Base-by-base conservation (phyloP, 2,888 invertebrate species). In the Pinctada fucata region DNA sequence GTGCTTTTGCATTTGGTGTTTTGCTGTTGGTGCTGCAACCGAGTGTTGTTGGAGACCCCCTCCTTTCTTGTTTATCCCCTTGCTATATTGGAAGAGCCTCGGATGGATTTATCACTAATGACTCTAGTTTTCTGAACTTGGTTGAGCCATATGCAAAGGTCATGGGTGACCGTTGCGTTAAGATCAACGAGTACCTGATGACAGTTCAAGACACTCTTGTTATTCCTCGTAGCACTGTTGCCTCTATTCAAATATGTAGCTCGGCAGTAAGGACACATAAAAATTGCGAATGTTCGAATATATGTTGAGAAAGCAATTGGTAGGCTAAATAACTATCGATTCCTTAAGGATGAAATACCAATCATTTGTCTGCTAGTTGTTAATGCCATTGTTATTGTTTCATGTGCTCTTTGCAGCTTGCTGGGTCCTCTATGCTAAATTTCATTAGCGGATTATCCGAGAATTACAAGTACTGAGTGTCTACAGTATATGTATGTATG, bases 331-430 rank as follows among this genome's bases (percentile, higher is more conserved):
- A 58, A 58, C 13, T 58, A 58, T 58, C 58, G 58, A 6, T 58
- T 58, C 13, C 58, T 13, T 13, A 58, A 58, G 13, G 13, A 58
- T 58, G 58, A 58, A 58, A 58, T 58, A 10, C 58, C 58, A 10
- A 58, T 13, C 13, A 58, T 13, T 58, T 58, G 58, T 58, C 58
- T 58, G 58, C 58, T 13, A 10, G 58, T 58, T 58, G 13, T 58
- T 64, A 77, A 79, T 72, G 82, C 79, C 58, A 69, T 77, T 51
- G 74, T 79, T 52, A 50, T 81, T n/a, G 65, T 69, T 49, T 81
- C 76, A 66, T 75, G 78, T 66, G 75, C 81, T 68, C 51, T 76
- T 50, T 76, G 58, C 58, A 58, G 13, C 58, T 58, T 58, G 10
- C 10, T 52, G 58, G 31, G 31, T 31, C 31, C 1, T 31, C 31